These are phyloP conservation scores for Sapayoa aenigma DNA, from an alignment of 2,113 vertebrate genomes.

Conservation along the genomic window DNA sequence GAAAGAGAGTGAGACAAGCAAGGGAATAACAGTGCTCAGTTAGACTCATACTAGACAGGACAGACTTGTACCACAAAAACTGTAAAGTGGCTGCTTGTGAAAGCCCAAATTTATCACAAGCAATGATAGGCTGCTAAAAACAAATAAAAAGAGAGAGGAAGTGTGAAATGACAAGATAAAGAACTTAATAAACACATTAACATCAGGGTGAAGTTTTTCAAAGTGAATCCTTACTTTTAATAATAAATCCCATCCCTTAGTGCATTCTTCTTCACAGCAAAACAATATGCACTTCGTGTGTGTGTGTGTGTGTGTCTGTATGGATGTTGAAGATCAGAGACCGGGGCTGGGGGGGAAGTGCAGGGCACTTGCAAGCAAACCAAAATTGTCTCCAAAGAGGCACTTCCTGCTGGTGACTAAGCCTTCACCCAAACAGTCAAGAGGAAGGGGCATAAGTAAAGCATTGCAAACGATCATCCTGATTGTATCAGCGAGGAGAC, in stretches of 20 bases:
- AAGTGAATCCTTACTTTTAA: constrained; percentile 47
- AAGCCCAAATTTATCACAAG: neutral
- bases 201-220: constrained; percentile 2
- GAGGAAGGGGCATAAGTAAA: constrained; percentile 68
- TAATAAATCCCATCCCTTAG: constrained; percentile 58
- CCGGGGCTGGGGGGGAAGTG: neutral
- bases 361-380: constrained; percentile 37
- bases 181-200: constrained; percentile 38
- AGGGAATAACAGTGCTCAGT: neutral
- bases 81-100: neutral
- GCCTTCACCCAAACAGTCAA: constrained; percentile 46
- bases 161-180: constrained; percentile 60
- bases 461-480: constrained; percentile 53
- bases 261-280: constrained; percentile 29
- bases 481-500: constrained; percentile 72
- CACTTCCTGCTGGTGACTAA: constrained; percentile 72
- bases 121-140: neutral
- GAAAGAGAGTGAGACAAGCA: neutral
- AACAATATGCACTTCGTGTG: constrained; percentile 13
- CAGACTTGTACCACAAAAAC: neutral
- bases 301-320: neutral
- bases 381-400: constrained; percentile 49
- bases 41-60: neutral
- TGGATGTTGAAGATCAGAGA: constrained; percentile 34
- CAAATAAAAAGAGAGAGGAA: constrained; percentile 39